Conservation (phyloP, 2,888 invertebrate genomes). For the Drosophila nigricruria region DNA sequence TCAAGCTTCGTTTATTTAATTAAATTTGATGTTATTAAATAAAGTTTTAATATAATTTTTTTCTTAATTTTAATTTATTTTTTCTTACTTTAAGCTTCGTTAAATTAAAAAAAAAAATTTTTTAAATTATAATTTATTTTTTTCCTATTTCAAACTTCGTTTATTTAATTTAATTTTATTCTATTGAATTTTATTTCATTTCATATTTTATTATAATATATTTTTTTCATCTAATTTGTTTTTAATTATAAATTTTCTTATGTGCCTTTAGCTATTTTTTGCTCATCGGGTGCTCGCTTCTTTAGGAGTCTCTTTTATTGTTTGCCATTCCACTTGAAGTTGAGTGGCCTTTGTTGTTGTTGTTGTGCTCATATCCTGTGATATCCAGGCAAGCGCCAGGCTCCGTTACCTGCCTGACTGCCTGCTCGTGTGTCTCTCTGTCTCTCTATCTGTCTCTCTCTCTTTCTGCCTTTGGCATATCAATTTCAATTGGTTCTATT, state of each 20-base stretch:
- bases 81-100: no score
- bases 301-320: slow-evolving; percentile 18
- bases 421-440: slow-evolving; percentile 11
- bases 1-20: no score
- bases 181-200: not conserved
- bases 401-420: slow-evolving; percentile 45
- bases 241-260: not conserved
- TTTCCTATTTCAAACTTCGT: no score
- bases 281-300: slow-evolving; percentile 2
- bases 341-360: slow-evolving; percentile 20
- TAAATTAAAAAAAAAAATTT: no score
- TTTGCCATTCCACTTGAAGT: slow-evolving; percentile 17
- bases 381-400: slow-evolving; percentile 63
- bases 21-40: no score
- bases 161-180: no score
- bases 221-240: not conserved
- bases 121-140: no score
- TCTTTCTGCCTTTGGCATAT: slow-evolving; percentile 27
- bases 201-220: not conserved
- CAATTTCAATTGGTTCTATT: slow-evolving; percentile 59
- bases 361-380: slow-evolving; percentile 34
- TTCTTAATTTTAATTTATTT: no score
- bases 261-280: not conserved
- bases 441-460: slow-evolving; percentile 1
- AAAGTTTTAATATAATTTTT: not conserved